A percentile compares a stretch with the other conserved stretches of the same genome.
phyloP scores from a whole-genome alignment of 2,888 invertebrate genomes.

The Chorisops tibialis region DNA sequence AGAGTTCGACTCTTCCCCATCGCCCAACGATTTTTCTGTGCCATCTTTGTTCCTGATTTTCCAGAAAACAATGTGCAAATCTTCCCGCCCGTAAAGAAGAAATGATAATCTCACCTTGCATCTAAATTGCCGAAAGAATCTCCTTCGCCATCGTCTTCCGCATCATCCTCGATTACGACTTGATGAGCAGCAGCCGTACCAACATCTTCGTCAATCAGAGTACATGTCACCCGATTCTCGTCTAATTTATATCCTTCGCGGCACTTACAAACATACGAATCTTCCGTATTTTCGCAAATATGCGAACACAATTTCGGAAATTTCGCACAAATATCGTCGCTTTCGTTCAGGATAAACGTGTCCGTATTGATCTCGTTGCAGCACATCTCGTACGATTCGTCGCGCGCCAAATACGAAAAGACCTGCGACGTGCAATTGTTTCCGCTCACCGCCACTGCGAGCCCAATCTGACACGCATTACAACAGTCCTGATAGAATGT shows the following conservation, averaged over 20 bases:
- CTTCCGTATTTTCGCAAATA: constrained; percentile 57
- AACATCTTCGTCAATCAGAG: constrained; percentile 29
- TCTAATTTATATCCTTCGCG: constrained; percentile 52
- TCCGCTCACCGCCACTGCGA: constrained; percentile 56
- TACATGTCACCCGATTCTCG: constrained; percentile 56
- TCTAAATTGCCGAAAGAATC: too few relatives aligned
- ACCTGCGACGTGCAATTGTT: constrained; percentile 56
- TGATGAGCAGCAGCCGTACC: neutral
- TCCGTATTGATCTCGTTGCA: constrained; percentile 50
- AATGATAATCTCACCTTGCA: neutral
- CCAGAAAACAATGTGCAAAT: too few relatives aligned
- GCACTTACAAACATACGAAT: constrained; percentile 57
- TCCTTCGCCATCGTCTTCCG: too few relatives aligned
- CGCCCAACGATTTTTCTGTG: constrained; percentile 48
- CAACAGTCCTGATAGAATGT: constrained; percentile 57
- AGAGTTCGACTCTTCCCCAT: constrained; percentile 52
- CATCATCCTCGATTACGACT: too few relatives aligned
- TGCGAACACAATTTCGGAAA: constrained; percentile 58
- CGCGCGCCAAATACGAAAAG: constrained; percentile 50
- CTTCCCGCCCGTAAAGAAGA: neutral
- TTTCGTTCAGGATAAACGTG: constrained; percentile 22
- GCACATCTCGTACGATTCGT: constrained; percentile 61
- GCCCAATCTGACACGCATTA: constrained; percentile 62
- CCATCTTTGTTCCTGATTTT: constrained; percentile 35
- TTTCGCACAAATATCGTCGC: constrained; percentile 58